Evolutionary conservation across 1,140 invertebrate genomes (phyloP), one percentile per base, ranked within the genome.

Genomic region (Drosophila nannoptera): DNA sequence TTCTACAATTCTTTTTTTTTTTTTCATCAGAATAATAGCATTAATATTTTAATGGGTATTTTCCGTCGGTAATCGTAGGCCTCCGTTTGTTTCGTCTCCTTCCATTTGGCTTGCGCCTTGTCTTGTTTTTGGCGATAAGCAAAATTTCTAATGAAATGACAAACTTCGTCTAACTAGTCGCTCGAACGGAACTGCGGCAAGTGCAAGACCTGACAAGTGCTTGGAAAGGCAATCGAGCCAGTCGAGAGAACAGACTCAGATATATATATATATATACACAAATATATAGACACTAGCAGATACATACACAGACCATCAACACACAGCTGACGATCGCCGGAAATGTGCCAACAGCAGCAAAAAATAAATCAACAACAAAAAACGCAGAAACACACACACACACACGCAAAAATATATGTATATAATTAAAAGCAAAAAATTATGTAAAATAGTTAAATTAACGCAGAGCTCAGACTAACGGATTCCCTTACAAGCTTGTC

Each of bases 61-160:
- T 46, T 46, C 16, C 8, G 33, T 9, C 9, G 29, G 4, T n/a
- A n/a, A n/a, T n/a, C n/a, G n/a, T n/a, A n/a, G n/a, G n/a, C n/a
- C n/a, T n/a, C n/a, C n/a, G n/a, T 42, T 50, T 33, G 11, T 4
- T 33, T n/a, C n/a, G 7, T 4, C 12, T 46, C 7, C 12, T 2
- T 45, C 7, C 12, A 54, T 11, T 38, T 48, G 31, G 6, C 22
- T 22, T 1, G 22, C 22, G 22, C n/a, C 68, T 50, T 52, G 7
- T 53, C 65, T 29, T 36, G 32, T 14, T 54, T 67, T 62, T 56
- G 32, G 55, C 50, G 75, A 77, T 77, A 77, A 77, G 75, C 55
- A 53, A 54, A 69, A 72, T 64, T 77, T 77, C 75, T 77, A 77
- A 77, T 53, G 69, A 73, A 77, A 77, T 77, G 75, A 73, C 75